Evolutionary conservation across 2,113 vertebrate species (phyloP).

Genomic region (Cyprinodon tularosa): DNA sequence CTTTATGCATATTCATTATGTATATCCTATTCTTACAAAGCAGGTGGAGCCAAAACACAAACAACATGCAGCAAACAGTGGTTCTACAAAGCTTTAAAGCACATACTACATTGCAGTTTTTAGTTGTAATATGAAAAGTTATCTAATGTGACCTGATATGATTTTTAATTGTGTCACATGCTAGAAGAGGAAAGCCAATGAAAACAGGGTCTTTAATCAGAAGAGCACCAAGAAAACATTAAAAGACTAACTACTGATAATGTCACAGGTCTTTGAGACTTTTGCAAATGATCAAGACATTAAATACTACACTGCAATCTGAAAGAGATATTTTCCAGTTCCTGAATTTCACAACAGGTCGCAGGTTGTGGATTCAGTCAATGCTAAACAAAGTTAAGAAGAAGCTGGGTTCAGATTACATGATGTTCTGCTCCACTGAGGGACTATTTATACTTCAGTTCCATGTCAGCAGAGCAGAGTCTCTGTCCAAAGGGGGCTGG

Average conservation of each 20-base stretch:
- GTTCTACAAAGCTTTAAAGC: too few species aligned
- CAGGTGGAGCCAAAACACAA: too few species aligned
- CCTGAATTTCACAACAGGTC: slow-evolving; percentile 16
- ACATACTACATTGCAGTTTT: too few species aligned
- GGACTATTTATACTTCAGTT: slow-evolving; percentile 68
- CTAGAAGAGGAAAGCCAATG: not conserved
- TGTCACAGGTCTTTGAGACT: not conserved
- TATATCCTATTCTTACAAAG: too few species aligned
- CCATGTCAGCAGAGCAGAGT: slow-evolving; percentile 41
- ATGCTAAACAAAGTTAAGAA: slow-evolving; percentile 24
- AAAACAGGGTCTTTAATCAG: not conserved
- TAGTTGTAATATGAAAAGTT: too few species aligned
- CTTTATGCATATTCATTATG: too few species aligned
- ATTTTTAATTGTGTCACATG: too few species aligned
- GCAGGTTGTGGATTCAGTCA: slow-evolving; percentile 7
- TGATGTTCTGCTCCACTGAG: slow-evolving; percentile 19
- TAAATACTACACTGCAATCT: not conserved
- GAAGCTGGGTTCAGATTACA: slow-evolving; percentile 54
- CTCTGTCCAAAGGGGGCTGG: not conserved
- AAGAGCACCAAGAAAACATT: not conserved
- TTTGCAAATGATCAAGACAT: not conserved
- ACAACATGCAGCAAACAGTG: too few species aligned
- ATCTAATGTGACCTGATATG: not conserved
- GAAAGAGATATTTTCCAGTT: slow-evolving; percentile 3
- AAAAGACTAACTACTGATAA: not conserved